Conservation (phyloP, 2,113 vertebrate genomes). For the Junco hyemalis region DNA sequence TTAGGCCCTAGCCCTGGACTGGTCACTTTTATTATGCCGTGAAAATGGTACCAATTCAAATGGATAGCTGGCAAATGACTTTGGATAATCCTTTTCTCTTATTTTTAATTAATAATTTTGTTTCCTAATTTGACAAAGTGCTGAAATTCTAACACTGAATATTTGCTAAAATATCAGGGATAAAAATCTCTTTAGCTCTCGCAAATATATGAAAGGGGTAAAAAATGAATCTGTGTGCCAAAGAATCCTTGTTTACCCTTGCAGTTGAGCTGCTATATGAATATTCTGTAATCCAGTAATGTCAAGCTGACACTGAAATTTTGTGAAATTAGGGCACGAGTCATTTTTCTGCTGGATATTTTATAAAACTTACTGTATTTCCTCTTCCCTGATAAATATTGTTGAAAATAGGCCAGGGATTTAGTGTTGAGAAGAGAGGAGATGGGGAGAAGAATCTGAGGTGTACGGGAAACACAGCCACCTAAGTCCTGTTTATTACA, state of each 20-base stretch:
- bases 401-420: neutral
- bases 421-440: neutral
- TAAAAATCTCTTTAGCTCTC: neutral
- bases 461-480: neutral
- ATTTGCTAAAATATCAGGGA: neutral
- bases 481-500: neutral
- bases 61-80: neutral
- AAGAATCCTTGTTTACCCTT: neutral
- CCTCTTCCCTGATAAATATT: neutral
- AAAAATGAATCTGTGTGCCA: neutral
- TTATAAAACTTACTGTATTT: neutral
- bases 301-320: neutral
- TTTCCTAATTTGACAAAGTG: neutral
- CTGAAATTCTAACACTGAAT: neutral
- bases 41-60: neutral
- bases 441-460: neutral
- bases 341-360: neutral
- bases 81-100: neutral
- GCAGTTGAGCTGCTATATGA: neutral
- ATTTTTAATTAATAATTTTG: neutral
- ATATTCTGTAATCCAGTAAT: neutral
- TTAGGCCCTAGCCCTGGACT: neutral
- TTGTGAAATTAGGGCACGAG: neutral
- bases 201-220: neutral
- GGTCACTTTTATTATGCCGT: neutral